Percentiles rank a stretch among this genome's conserved stretches.
Conservation (phyloP, 2,888 invertebrate species). For the Himalopsyche kuldschensis region DNA sequence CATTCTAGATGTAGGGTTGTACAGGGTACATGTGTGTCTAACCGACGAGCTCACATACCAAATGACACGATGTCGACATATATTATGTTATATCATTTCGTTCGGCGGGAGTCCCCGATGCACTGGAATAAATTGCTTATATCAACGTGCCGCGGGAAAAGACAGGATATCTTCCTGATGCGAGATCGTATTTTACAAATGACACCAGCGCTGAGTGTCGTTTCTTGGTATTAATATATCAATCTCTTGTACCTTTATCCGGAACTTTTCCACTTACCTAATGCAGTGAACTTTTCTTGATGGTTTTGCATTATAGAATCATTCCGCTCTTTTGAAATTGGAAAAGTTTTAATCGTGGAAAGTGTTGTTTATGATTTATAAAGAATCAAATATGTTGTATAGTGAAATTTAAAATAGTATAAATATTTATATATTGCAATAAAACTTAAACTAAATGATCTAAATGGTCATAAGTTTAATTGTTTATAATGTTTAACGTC, state of each 20-base stretch:
- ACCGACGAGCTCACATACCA: not conserved
- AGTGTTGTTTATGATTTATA: too few relatives aligned
- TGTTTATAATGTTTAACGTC: too few relatives aligned
- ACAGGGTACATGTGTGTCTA: not conserved
- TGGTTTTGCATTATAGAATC: too few relatives aligned
- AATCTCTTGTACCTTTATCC: not conserved
- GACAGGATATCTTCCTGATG: not conserved
- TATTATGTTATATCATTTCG: not conserved
- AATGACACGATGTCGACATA: not conserved
- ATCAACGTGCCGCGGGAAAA: not conserved
- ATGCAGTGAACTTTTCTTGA: too few relatives aligned
- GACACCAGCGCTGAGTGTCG: not conserved
- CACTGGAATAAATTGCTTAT: not conserved
- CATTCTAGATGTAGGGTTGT: not conserved
- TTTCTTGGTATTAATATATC: not conserved
- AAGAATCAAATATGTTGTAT: too few relatives aligned
- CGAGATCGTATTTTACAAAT: not conserved
- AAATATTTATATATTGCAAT: too few relatives aligned
- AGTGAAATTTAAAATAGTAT: too few relatives aligned
- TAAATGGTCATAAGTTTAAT: too few relatives aligned
- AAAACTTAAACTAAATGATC: too few relatives aligned
- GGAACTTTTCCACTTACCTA: too few relatives aligned
- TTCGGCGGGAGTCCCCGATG: not conserved
- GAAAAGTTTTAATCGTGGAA: too few relatives aligned
- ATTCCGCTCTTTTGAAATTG: too few relatives aligned